These are phyloP conservation scores for Syrphus vitripennis DNA, from an alignment of 2,888 invertebrate species.

Conservation along the genomic window DNA sequence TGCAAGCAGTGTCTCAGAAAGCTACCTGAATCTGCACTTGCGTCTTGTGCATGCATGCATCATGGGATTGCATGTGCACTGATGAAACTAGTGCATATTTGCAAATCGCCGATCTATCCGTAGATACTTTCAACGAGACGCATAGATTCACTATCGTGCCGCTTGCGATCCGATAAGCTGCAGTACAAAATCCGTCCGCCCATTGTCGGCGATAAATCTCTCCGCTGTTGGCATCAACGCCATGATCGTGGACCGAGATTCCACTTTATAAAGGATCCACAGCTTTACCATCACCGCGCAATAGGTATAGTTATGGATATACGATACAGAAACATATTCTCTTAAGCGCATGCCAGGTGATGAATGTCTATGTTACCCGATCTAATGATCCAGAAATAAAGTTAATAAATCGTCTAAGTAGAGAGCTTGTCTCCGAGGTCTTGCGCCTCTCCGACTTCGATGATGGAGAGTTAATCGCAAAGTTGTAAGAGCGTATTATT, in stretches of 20 bases:
- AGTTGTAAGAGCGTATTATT: constrained; percentile 71
- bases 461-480: constrained; percentile 67
- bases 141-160: constrained; percentile 49
- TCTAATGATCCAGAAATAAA: constrained; percentile 80
- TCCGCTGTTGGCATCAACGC: constrained; percentile 62
- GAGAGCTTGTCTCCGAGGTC: constrained; percentile 65
- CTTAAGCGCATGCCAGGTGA: constrained; percentile 74
- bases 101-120: constrained; percentile 53
- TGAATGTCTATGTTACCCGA: constrained; percentile 80
- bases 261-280: constrained; percentile 41
- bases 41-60: constrained; percentile 47
- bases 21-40: constrained; percentile 53
- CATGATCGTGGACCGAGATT: constrained; percentile 53
- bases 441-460: constrained; percentile 19
- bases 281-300: neutral
- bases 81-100: constrained; percentile 42
- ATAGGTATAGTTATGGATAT: neutral
- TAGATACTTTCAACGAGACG: constrained; percentile 62
- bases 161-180: constrained; percentile 59
- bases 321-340: neutral
- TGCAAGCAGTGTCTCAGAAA: constrained; percentile 38
- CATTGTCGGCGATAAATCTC: constrained; percentile 70
- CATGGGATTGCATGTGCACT: constrained; percentile 23
- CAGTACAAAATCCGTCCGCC: constrained; percentile 58
- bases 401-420: constrained; percentile 80